Base-by-base conservation (phyloP, 2,113 vertebrate genomes). In the Saimiri boliviensis region DNA sequence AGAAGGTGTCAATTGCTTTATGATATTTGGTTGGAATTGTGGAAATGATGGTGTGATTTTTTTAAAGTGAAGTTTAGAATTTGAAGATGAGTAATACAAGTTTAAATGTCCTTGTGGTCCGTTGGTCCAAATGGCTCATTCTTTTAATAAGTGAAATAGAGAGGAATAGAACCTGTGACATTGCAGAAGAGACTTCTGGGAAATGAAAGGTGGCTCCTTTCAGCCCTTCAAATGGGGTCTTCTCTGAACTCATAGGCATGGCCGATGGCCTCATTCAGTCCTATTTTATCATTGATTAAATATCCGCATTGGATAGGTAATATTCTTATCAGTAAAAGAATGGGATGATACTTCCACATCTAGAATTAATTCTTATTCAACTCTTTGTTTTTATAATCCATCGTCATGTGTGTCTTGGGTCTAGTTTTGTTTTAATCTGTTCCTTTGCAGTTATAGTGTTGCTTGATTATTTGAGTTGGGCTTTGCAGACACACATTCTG, bases 391-490 rank as follows among this genome's bases (percentile, higher is more conserved):
- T 82, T 86, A 35, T 20, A 77, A n/a, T 25, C 21, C 2, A 0
- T 30, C 13, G 35, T 35, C 20, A 6, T 74, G 8, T 40, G 40
- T 71, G 68, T 42, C 85, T 90, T 63, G 70, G 49, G 56, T 54
- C 42, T 47, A 47, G 47, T 47, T 94, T 94, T 76, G 12, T 25
- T 80, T 40, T 56, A 32, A 27, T 88, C 23, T 91, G n/a, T 56
- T 88, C 79, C 42, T 91, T 71, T 6, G 23, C 13, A n/a, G 25
- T 60, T 73, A 37, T 20, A 20, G 21, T 0, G 8, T 74, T n/a
- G 19, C 42, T 76, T 81, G 56, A 37, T 87, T 84, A 81, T 95
- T 95, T 92, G 70, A 58, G 20, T 86, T 94, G 30, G 45, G 21
- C 13, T 60, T 83, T 81, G 49, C 32, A 42, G 63, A 79, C 20